A percentile compares a stretch with the other conserved stretches of the same genome.
Evolutionary conservation across 2,888 invertebrate genomes (phyloP).

Genomic region (Maniola hyperantus): DNA sequence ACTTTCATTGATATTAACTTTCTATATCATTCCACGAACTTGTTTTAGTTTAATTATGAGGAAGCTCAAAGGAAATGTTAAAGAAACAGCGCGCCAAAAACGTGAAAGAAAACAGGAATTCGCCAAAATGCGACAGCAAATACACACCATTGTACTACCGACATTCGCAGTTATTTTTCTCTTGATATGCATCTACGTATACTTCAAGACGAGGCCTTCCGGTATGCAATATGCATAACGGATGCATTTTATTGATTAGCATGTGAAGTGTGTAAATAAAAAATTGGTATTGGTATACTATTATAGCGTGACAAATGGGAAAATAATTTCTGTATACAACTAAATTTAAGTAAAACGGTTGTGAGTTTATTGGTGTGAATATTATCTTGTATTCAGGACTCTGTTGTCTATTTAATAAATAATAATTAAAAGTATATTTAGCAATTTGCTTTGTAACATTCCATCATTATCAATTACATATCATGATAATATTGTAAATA

Average conservation of each 20-base stretch:
- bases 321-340: constrained; percentile 18
- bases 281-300: constrained; percentile 24
- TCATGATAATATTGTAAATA: constrained; percentile 40
- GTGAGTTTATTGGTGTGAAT: constrained; percentile 33
- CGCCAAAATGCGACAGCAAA: constrained; percentile 88
- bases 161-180: constrained; percentile 86
- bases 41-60: constrained; percentile 83
- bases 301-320: constrained; percentile 17
- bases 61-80: constrained; percentile 90
- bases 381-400: constrained; percentile 11
- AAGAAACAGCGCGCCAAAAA: constrained; percentile 92
- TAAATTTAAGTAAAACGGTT: constrained; percentile 36
- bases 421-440: background rate
- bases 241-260: constrained; percentile 19
- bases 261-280: constrained; percentile 39
- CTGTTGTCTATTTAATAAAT: constrained; percentile 11
- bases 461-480: constrained; percentile 24
- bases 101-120: constrained; percentile 93
- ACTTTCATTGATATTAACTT: background rate
- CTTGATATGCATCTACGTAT: constrained; percentile 89
- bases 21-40: constrained; percentile 23
- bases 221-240: constrained; percentile 67
- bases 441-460: constrained; percentile 23
- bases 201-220: constrained; percentile 89
- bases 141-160: constrained; percentile 90